Evolutionary conservation across 2,113 vertebrate species (phyloP), one percentile per base, ranked within the genome.

Genomic region (Vidua chalybeata): DNA sequence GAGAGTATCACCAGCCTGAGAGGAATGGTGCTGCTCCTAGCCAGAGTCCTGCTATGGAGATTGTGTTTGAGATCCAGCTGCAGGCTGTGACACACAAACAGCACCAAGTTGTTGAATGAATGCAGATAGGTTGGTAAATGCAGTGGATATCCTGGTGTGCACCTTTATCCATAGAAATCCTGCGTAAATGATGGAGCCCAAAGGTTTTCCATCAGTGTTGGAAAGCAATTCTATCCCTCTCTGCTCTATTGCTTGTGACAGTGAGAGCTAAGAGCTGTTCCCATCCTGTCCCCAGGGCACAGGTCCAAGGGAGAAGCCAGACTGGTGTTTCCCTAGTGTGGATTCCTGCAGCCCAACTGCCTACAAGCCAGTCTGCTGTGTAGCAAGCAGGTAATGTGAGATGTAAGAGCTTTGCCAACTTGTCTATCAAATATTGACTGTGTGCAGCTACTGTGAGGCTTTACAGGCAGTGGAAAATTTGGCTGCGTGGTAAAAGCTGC

Each of bases 341-440:
- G 62, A 52, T 93, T 91, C 41, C 58, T 87, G 31, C 69, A 94
- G 76, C 83, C 46, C 0, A 2, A 15, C 35, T 76, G 67, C 56
- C 51, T 76, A n/a, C 58, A 43, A 1, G 43, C 30, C n/a, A 45
- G 55, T 62, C 86, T 93, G 86, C 64, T 87, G 74, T 39, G 78
- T 18, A 48, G 35, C 33, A 48, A 51, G 72, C 37, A 80, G 88
- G 88, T 84, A 84, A 92, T 28, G 52, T 62, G 62, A 84, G 51
- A 81, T 81, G 45, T 13, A 27, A 59, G 63, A 39, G 61, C 89
- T 94, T 87, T 86, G 80, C 84, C 91, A 94, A 11, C 61, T 89
- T 84, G 52, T 81, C 91, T 95, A 0, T 89, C 89, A 94, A 87
- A 95, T 89, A 64, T 64, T 89, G 96, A 72, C 80, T 81, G 35